Conservation (phyloP, 2,113 vertebrate species). For the Formicarius rufipectus region DNA sequence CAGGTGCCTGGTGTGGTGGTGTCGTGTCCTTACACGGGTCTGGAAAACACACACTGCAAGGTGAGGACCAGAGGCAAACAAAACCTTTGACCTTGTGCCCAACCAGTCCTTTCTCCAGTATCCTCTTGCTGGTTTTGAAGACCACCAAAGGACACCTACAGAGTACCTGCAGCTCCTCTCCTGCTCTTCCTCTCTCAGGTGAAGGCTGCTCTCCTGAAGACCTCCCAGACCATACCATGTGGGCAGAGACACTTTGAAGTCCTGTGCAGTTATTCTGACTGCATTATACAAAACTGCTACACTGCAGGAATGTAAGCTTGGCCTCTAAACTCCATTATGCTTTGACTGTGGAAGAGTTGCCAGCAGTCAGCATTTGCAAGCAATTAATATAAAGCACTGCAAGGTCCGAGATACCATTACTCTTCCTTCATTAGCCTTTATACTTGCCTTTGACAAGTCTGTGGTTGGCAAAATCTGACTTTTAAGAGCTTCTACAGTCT, state of each 20-base stretch:
- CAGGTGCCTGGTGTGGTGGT: neutral
- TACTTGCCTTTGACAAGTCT: slow-evolving; percentile 12
- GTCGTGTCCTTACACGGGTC: neutral
- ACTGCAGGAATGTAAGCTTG: slow-evolving; percentile 12
- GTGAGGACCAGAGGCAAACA: neutral
- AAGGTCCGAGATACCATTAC: slow-evolving; percentile 1
- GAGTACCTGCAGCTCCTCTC: neutral
- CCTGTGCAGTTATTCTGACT: neutral
- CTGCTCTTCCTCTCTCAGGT: neutral
- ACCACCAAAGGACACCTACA: neutral
- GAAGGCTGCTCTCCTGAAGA: neutral
- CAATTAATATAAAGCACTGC: slow-evolving; percentile 41
- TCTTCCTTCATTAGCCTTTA: slow-evolving; percentile 43
- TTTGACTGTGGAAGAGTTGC: neutral
- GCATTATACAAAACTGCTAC: neutral
- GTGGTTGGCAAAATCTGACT: slow-evolving; percentile 47
- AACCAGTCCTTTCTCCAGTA: neutral
- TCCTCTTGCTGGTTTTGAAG: neutral
- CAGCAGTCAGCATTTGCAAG: slow-evolving; percentile 52
- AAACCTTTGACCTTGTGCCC: neutral
- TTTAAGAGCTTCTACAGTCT: neutral
- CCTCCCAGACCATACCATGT: rapidly evolving
- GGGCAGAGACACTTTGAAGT: neutral
- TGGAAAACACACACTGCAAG: neutral
- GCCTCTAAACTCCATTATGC: slow-evolving; percentile 28